Percentiles rank a stretch among this genome's conserved stretches.
phyloP scores from a whole-genome alignment of 35 echinoderm and acorn worm species.

The Apostichopus japonicus region DNA sequence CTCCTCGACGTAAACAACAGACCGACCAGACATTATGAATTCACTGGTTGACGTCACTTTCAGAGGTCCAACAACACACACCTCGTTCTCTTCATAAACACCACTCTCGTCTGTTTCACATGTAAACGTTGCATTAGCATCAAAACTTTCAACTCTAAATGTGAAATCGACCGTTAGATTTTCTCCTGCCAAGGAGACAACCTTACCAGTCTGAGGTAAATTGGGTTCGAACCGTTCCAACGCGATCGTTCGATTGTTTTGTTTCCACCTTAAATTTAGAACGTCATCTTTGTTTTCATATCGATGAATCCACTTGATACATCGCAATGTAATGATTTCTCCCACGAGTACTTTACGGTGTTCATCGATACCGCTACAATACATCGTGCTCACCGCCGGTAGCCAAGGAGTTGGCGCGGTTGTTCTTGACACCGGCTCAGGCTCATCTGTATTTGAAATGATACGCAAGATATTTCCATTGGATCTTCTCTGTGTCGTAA shows the following conservation, averaged over 20 bases:
- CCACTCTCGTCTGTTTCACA: background rate
- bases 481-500: constrained; percentile 19
- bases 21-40: constrained; percentile 13
- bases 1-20: constrained; percentile 33
- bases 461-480: background rate
- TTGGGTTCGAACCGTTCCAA: constrained; percentile 1
- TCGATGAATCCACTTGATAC: constrained; percentile 16
- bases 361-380: background rate
- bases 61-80: constrained; percentile 11
- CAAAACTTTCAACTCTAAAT: background rate
- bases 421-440: background rate
- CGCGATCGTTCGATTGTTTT: constrained; percentile 36
- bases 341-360: background rate
- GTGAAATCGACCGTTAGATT: constrained; percentile 2
- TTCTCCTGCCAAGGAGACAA: background rate
- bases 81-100: background rate
- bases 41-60: background rate
- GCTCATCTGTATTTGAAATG: background rate
- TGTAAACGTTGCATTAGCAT: background rate
- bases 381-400: background rate
- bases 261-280: background rate
- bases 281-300: background rate
- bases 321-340: constrained; percentile 11
- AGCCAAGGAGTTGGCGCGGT: background rate
- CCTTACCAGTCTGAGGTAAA: background rate